Conservation (phyloP, 2,113 vertebrate genomes). For the Grantiella picta region DNA sequence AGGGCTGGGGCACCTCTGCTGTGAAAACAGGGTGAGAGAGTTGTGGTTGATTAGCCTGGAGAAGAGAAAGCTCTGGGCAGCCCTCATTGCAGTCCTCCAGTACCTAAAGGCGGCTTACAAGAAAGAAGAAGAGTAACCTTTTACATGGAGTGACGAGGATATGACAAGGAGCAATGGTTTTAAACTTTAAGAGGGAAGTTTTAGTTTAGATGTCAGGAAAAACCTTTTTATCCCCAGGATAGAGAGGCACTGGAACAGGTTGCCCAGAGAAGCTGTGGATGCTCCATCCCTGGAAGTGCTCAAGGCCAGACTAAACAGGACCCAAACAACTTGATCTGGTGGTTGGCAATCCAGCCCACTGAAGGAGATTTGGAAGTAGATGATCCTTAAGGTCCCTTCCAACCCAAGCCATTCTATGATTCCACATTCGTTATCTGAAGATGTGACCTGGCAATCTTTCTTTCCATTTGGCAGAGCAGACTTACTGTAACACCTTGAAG, state of each 20-base stretch:
- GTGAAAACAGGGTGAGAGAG: not conserved
- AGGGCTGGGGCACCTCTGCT: not conserved
- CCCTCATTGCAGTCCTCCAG: not conserved
- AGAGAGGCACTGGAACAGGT: not conserved
- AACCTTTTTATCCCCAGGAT: not conserved
- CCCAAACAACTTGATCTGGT: not conserved
- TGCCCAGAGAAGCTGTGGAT: not conserved
- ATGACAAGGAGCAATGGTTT: not conserved
- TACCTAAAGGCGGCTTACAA: not conserved
- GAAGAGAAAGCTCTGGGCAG: not conserved
- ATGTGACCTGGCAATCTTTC: not conserved
- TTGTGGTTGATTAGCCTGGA: not conserved
- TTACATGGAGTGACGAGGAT: accelerated
- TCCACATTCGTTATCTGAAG: not conserved
- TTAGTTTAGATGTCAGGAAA: not conserved
- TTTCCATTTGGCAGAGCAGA: not conserved
- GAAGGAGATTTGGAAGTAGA: not conserved
- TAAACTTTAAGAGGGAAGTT: not conserved
- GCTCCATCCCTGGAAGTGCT: not conserved
- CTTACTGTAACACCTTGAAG: not conserved
- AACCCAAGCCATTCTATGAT: not conserved
- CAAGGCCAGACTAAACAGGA: not conserved
- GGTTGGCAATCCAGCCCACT: not conserved
- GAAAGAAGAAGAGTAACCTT: not conserved
- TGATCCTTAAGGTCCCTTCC: not conserved